Conservation (phyloP, 2,797 vertebrate genomes). For the Dendrocincla tyrannina region DNA sequence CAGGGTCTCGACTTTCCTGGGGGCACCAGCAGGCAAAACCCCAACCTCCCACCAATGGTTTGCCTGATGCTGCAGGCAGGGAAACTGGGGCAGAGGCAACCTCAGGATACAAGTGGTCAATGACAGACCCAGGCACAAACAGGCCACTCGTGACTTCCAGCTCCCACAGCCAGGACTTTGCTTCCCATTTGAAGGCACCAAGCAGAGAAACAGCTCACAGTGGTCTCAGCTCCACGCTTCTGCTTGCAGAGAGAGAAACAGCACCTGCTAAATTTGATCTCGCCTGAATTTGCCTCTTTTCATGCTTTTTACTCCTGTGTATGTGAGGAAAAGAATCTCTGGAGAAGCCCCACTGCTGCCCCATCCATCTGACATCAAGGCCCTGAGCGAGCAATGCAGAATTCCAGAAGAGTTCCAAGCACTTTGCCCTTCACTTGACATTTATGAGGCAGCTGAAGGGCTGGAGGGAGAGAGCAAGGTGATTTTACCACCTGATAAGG, state of each 20-base stretch:
- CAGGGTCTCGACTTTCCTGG: too few relatives aligned
- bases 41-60: too few relatives aligned
- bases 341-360: neutral
- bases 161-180: neutral
- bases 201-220: neutral
- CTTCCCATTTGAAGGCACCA: neutral
- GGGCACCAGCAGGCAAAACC: too few relatives aligned
- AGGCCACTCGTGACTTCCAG: neutral
- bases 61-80: neutral
- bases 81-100: neutral
- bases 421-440: conserved; percentile 42
- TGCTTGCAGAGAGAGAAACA: neutral
- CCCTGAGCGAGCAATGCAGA: neutral
- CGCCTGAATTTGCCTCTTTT: neutral
- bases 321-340: neutral
- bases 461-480: neutral
- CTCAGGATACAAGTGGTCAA: fast-evolving
- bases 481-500: neutral
- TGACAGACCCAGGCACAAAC: neutral
- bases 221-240: neutral
- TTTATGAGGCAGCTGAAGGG: neutral
- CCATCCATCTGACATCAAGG: neutral
- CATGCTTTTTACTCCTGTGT: neutral
- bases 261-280: neutral
- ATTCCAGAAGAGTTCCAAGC: neutral